phyloP scores from a whole-genome alignment of 2,113 vertebrate species.

The Thryonomys swinderianus region DNA sequence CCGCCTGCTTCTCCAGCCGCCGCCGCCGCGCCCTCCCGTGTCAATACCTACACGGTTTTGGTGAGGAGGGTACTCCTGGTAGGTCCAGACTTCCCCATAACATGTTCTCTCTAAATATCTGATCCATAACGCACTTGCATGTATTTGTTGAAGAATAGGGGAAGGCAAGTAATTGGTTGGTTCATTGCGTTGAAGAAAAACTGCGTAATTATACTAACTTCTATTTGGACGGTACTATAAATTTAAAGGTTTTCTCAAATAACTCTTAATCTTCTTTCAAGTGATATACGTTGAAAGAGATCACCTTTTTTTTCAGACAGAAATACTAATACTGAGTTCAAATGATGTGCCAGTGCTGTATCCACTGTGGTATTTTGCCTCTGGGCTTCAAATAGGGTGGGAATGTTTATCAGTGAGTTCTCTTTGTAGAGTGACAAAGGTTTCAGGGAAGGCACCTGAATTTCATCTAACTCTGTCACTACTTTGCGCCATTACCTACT shows the following conservation, averaged over 20 bases:
- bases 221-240: not conserved
- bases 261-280: not conserved
- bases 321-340: not conserved
- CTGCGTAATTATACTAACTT: not conserved
- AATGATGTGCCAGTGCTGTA: not conserved
- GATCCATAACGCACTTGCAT: not conserved
- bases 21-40: too few relatives aligned
- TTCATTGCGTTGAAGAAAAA: not conserved
- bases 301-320: not conserved
- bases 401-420: not conserved
- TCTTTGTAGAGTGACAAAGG: not conserved
- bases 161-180: not conserved
- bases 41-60: not conserved
- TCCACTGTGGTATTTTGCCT: not conserved
- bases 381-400: slow-evolving; percentile 22
- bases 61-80: not conserved
- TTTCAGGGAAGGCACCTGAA: not conserved
- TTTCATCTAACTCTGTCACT: not conserved
- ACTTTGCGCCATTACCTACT: not conserved
- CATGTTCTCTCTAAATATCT: not conserved
- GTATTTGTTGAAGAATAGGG: not conserved
- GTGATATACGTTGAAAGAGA: not conserved
- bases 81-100: not conserved
- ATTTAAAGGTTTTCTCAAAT: slow-evolving; percentile 18
- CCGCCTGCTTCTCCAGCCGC: not conserved